phyloP scores from a whole-genome alignment of 2,113 vertebrate genomes.

The Sapayoa aenigma region DNA sequence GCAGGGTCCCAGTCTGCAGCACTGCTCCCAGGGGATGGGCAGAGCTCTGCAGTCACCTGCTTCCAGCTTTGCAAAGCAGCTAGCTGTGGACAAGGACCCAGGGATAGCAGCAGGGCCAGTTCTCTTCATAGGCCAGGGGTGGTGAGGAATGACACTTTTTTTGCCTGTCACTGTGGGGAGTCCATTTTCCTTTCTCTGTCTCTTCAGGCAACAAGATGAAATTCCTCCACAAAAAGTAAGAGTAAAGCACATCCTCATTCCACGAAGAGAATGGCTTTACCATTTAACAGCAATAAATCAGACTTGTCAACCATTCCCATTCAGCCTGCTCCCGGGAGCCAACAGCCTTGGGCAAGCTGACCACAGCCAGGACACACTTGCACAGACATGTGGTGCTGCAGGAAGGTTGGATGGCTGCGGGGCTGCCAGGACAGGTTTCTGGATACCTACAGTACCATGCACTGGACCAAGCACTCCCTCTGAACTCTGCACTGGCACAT shows the following conservation, averaged over 20 bases:
- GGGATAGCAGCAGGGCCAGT: not conserved
- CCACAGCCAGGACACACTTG: accelerated
- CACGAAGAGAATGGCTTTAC: not conserved
- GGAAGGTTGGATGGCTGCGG: not conserved
- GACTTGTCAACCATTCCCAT: not conserved
- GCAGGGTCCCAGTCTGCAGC: not conserved
- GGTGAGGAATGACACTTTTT: not conserved
- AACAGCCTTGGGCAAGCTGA: not conserved
- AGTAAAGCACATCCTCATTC: not conserved
- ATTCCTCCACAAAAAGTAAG: slow-evolving; percentile 81
- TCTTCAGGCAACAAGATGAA: slow-evolving; percentile 79
- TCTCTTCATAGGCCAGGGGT: not conserved
- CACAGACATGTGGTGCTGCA: not conserved
- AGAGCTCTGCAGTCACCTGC: not conserved
- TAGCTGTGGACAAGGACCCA: not conserved
- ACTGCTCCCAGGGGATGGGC: not conserved
- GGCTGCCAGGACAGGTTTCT: not conserved
- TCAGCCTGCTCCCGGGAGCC: not conserved
- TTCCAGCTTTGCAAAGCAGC: not conserved
- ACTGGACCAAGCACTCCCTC: slow-evolving; percentile 46
- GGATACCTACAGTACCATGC: slow-evolving; percentile 43
- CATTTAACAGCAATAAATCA: not conserved
- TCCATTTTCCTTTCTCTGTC: not conserved
- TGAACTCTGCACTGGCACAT: slow-evolving; percentile 33
- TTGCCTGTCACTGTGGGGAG: not conserved